A percentile compares a stretch with the other conserved stretches of the same genome.
These are phyloP conservation scores for Catostomus latipinnis DNA, from an alignment of 2,797 vertebrate species.

Conservation along the genomic window DNA sequence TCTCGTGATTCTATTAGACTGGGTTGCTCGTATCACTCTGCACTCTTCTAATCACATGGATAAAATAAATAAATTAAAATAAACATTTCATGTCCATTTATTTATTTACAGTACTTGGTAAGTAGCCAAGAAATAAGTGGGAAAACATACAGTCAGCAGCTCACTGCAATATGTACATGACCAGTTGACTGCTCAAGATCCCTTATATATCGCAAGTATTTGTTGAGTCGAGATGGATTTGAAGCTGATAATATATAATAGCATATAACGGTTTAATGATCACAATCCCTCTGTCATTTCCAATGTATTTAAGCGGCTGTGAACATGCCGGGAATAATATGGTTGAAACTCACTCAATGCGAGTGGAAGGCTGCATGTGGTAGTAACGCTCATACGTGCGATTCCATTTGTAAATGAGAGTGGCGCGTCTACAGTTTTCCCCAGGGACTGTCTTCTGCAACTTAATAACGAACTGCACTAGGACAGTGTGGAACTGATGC, in stretches of 20 bases:
- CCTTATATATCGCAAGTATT: constrained; percentile 8
- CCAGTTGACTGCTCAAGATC: not conserved
- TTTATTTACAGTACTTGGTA: not conserved
- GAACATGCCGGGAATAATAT: not conserved
- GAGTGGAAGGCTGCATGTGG: not conserved
- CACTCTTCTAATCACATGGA: no score
- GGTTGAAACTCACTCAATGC: not conserved
- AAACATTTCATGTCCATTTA: not conserved
- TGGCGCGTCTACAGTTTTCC: not conserved
- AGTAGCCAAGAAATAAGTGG: not conserved
- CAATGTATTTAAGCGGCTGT: not conserved
- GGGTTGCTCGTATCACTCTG: no score
- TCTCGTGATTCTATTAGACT: no score
- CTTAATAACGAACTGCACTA: constrained; percentile 19
- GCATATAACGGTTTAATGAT: not conserved
- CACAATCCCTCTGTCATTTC: constrained; percentile 16
- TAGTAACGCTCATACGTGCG: not conserved
- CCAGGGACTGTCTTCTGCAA: not conserved
- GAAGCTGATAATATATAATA: not conserved
- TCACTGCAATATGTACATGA: not conserved
- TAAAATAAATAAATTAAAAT: no score
- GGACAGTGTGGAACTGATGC: constrained; percentile 8
- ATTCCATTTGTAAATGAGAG: constrained; percentile 14
- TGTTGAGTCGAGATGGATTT: not conserved
- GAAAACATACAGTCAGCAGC: not conserved